Conservation (phyloP, 2,113 vertebrate species). For the Ceratotherium simum region DNA sequence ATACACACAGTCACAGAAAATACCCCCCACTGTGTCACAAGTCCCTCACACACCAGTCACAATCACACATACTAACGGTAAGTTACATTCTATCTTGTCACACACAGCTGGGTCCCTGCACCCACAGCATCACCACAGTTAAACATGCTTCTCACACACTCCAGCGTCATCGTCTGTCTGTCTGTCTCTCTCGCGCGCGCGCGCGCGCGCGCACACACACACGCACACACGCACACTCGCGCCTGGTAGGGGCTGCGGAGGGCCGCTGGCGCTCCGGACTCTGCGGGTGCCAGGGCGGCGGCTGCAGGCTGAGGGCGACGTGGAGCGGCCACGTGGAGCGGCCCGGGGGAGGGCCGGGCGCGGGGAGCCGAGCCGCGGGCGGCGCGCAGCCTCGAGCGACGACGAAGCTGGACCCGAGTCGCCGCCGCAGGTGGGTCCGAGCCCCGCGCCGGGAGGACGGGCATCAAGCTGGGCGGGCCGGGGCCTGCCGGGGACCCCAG, state of each 20-base stretch:
- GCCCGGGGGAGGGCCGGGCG: conserved; percentile 52
- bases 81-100: not conserved
- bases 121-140: not conserved
- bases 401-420: not conserved
- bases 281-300: conserved; percentile 70
- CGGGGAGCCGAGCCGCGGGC: not conserved
- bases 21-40: not conserved
- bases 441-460: not conserved
- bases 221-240: not conserved
- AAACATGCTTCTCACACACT: not conserved
- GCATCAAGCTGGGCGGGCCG: not conserved
- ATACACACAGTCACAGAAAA: not conserved
- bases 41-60: not conserved
- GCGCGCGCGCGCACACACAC: not conserved
- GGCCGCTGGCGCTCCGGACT: conserved; percentile 50
- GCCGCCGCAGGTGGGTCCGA: conserved; percentile 9
- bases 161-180: not conserved
- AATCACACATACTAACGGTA: not conserved
- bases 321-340: conserved; percentile 83
- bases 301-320: conserved; percentile 68
- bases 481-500: too few species aligned
- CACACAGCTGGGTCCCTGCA: not conserved
- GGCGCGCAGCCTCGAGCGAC: not conserved
- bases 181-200: not conserved
- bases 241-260: not conserved